Evolutionary conservation across 2,113 vertebrate genomes (phyloP), one percentile per base, ranked within the genome.

Genomic region (Danio rerio): DNA sequence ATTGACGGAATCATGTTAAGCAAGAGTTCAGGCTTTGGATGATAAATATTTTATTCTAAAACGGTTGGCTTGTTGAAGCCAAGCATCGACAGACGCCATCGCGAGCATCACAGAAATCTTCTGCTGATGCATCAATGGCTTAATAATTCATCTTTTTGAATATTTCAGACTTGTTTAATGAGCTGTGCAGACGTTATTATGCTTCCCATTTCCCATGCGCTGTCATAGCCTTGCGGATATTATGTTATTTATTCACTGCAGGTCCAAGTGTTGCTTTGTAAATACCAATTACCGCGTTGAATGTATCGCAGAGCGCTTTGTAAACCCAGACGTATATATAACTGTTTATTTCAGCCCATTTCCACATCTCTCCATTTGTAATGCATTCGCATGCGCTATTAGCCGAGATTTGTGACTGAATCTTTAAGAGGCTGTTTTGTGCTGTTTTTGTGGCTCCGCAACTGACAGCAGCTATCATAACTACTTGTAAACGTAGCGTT

Each of bases 91-190:
- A 69, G 81, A 88, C 85, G 84, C 65, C 78, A 52, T 82, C 81
- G 83, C 43, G n/a, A 85, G 83, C 68, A 86, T 76, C 47, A 85
- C 68, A 50, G 83, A 78, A 71, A 55, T 62, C 55, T 47, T 59
- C 71, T 86, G 85, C 82, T 88, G 89, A 92, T 86, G 84, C 88
- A 87, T 85, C 72, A 87, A 90, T 89, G 85, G 85, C 84, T 91
- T 83, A 90, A 87, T 84, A 83, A 85, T 88, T 87, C 73, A 87
- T 83, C 68, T 81, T 83, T 77, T 85, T 80, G 18, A 83, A 81
- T 84, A 82, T 83, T 81, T 84, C 52, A 85, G n/a, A 45, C 77
- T 76, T 59, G 12, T 66, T 77, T 86, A 87, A 88, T 86, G 87
- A 89, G 43, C 87, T 47, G 78, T 66, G 81, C 53, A 73, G 84